A percentile compares a stretch with the other conserved stretches of the same genome.
Conservation (phyloP, 2,113 vertebrate genomes). For the Rhodinocichla rosea region DNA sequence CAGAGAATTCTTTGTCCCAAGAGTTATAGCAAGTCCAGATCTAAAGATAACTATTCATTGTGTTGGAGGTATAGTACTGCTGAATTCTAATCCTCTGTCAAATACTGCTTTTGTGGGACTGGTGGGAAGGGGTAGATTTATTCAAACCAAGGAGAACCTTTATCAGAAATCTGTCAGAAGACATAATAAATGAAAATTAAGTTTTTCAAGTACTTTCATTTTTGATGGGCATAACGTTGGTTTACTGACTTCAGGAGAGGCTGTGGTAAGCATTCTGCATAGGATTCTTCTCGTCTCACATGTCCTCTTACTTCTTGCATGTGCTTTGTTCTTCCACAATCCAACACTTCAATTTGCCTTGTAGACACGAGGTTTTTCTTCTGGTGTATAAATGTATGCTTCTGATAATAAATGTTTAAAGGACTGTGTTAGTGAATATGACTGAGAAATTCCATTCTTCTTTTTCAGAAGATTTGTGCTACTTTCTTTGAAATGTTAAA, state of each 20-base stretch:
- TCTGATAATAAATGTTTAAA: background rate
- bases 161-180: background rate
- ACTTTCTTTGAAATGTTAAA: background rate
- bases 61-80: background rate
- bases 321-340: fast-evolving
- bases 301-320: background rate
- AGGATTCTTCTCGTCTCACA: background rate
- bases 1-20: background rate
- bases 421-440: background rate
- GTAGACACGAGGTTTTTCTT: background rate
- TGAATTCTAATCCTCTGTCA: background rate
- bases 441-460: background rate
- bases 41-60: background rate
- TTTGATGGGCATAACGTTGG: background rate
- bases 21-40: background rate
- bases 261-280: background rate
- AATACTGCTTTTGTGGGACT: background rate
- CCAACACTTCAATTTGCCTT: background rate
- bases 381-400: background rate
- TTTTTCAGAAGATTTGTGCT: background rate
- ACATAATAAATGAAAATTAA: background rate
- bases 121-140: background rate
- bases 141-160: background rate
- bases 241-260: background rate
- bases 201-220: background rate